Conservation (phyloP, 35 echinoderm and acorn worm species). For the Eucidaris tribuloides region DNA sequence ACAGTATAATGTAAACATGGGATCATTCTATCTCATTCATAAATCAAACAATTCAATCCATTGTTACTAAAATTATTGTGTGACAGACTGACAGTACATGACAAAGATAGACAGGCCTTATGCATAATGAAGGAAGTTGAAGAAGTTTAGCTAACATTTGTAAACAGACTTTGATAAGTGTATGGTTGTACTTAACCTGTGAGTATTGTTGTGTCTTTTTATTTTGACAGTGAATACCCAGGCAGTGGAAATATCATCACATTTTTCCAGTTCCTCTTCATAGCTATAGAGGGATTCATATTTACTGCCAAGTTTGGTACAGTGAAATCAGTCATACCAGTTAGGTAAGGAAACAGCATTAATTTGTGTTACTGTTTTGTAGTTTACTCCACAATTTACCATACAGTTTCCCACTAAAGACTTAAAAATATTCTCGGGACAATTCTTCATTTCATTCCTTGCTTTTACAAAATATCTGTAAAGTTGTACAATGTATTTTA, state of each 20-base stretch:
- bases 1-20: too few species aligned
- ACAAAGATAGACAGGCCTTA: too few species aligned
- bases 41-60: too few species aligned
- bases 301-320: slow-evolving; percentile 60
- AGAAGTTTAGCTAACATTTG: too few species aligned
- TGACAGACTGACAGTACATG: too few species aligned
- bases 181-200: too few species aligned
- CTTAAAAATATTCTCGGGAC: background rate
- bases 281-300: slow-evolving; percentile 77
- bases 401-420: background rate
- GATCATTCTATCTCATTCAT: too few species aligned
- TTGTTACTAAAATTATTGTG: too few species aligned
- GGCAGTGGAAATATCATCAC: slow-evolving; percentile 79
- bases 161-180: too few species aligned
- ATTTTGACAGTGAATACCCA: background rate
- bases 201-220: too few species aligned
- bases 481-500: background rate
- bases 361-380: background rate
- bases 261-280: slow-evolving; percentile 88
- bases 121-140: too few species aligned
- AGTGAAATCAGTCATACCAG: slow-evolving; percentile 63
- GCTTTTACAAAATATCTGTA: background rate
- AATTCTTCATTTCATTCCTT: background rate
- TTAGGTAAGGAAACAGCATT: slow-evolving; percentile 55
- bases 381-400: background rate